These are phyloP conservation scores for Ctenopoma multispine DNA, from an alignment of 2,797 vertebrate species.

Conservation along the genomic window DNA sequence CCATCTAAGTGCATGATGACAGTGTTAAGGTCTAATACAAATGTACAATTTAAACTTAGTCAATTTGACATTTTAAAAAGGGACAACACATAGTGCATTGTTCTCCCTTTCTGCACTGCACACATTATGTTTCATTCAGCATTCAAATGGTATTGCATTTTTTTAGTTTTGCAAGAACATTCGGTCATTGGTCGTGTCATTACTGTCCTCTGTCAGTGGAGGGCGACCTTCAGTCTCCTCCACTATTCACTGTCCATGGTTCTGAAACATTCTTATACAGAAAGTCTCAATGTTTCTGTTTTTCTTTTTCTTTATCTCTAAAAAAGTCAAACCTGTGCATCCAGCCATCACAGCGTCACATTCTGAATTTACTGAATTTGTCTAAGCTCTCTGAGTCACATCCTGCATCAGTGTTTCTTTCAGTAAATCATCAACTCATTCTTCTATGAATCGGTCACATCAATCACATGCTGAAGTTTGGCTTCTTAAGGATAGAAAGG, in stretches of 20 bases:
- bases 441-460: neutral
- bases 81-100: no score
- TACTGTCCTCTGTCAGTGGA: neutral
- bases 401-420: neutral
- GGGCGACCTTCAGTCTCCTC: neutral
- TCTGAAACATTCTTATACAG: neutral
- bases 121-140: neutral
- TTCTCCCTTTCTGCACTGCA: no score
- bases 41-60: neutral
- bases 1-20: neutral
- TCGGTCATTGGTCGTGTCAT: neutral
- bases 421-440: slow-evolving; percentile 4
- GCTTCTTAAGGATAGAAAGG: neutral
- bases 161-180: neutral
- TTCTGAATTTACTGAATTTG: neutral
- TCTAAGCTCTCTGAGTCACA: slow-evolving; percentile 12
- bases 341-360: neutral
- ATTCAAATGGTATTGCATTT: neutral
- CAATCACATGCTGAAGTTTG: slow-evolving; percentile 14
- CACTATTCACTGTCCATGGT: slow-evolving; percentile 24
- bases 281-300: no score
- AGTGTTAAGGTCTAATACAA: neutral
- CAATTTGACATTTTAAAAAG: no score
- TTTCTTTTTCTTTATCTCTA: neutral
- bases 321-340: no score